Percentiles rank a stretch among this genome's conserved stretches.
These are phyloP conservation scores for Conus canariensis DNA, from an alignment of 2,888 invertebrate species.

Conservation along the genomic window DNA sequence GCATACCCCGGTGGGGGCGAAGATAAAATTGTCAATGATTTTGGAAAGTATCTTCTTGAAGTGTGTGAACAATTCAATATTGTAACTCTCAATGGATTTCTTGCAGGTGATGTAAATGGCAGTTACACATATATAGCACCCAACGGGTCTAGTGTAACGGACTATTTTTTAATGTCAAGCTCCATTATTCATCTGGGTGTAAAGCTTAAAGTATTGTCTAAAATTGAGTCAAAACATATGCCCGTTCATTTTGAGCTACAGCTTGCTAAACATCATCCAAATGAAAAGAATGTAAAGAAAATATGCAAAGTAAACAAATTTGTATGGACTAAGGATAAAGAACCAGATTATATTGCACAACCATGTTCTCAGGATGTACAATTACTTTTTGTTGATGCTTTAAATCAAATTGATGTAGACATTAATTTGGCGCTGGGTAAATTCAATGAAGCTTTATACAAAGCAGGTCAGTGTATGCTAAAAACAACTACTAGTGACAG, in stretches of 20 bases:
- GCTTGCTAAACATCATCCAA: not conserved
- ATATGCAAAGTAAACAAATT: not conserved
- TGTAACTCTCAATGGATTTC: not conserved
- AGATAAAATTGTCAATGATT: not conserved
- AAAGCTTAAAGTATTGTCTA: not conserved
- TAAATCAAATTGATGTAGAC: not conserved
- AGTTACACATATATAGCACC: not conserved
- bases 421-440: not conserved
- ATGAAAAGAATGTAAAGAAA: not conserved
- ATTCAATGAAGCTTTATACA: not conserved
- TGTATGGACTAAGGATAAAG: not conserved
- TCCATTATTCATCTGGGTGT: not conserved
- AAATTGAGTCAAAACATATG: not conserved
- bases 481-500: not conserved
- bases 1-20: too few relatives aligned
- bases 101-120: not conserved
- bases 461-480: not conserved
- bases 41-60: not conserved
- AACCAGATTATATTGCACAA: not conserved
- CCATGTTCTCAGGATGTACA: not conserved
- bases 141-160: not conserved
- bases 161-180: not conserved
- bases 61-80: not conserved
- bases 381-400: not conserved
- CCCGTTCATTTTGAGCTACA: not conserved